Conservation (phyloP, 1,140 invertebrate species). For the Drosophila punjabiensis region DNA sequence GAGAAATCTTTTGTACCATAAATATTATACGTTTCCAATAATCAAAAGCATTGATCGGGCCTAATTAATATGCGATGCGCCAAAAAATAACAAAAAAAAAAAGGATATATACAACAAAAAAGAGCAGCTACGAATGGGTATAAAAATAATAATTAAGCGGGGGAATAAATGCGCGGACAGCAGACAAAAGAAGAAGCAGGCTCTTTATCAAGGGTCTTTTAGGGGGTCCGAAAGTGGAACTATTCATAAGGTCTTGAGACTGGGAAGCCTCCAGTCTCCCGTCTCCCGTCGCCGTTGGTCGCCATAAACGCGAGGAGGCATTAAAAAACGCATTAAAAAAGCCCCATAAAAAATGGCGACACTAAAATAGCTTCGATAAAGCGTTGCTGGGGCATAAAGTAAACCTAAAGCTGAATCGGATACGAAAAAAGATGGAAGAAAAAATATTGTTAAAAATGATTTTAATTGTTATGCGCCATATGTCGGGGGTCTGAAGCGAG, state of each 20-base stretch:
- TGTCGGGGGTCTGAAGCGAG: slow-evolving; percentile 18
- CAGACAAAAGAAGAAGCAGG: slow-evolving; percentile 3
- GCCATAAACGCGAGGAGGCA: slow-evolving; percentile 51
- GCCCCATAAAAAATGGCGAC: slow-evolving; percentile 63
- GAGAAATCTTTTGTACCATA: slow-evolving; percentile 60
- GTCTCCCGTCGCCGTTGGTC: neutral
- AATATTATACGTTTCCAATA: slow-evolving; percentile 45
- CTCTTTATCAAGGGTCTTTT: slow-evolving; percentile 41
- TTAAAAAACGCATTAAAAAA: slow-evolving; percentile 65
- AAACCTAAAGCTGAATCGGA: slow-evolving; percentile 23
- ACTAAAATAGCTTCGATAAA: slow-evolving; percentile 61
- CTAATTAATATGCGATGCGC: slow-evolving; percentile 63
- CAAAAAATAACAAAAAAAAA: slow-evolving; percentile 17
- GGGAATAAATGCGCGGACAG: slow-evolving; percentile 17
- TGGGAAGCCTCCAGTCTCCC: neutral
- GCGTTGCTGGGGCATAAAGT: slow-evolving; percentile 31
- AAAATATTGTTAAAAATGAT: slow-evolving; percentile 58
- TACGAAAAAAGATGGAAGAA: slow-evolving; percentile 35
- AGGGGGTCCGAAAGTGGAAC: slow-evolving; percentile 49
- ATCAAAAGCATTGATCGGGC: slow-evolving; percentile 55
- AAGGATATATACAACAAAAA: neutral
- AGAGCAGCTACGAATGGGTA: slow-evolving; percentile 11
- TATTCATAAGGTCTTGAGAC: slow-evolving; percentile 38
- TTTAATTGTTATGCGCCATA: slow-evolving; percentile 68
- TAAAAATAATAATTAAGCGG: slow-evolving; percentile 64